Conservation (phyloP, 2,888 invertebrate genomes). For the Leptinotarsa haldemani region DNA sequence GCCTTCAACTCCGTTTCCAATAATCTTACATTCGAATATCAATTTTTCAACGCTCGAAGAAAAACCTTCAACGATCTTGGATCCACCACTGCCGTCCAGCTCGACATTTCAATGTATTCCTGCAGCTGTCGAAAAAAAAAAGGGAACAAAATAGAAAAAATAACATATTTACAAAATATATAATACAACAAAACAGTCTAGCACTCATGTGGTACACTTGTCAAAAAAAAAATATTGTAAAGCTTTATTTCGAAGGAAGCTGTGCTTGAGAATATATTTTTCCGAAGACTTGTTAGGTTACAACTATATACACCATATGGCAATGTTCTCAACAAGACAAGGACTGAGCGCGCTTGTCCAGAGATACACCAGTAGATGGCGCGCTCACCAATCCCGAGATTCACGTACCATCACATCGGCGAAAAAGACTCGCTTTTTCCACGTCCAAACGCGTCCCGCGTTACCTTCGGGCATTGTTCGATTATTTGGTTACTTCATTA, state of each 20-base stretch:
- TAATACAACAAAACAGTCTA: slow-evolving; percentile 30
- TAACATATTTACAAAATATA: slow-evolving; percentile 28
- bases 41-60: too few relatives aligned
- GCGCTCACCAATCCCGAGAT: slow-evolving; percentile 44
- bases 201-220: slow-evolving; percentile 37
- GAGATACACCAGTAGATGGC: slow-evolving; percentile 45
- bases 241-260: slow-evolving; percentile 53
- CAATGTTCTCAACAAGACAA: slow-evolving; percentile 41
- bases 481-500: slow-evolving; percentile 42
- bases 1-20: not conserved
- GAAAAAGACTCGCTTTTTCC: slow-evolving; percentile 35
- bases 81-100: slow-evolving; percentile 9
- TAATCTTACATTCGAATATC: too few relatives aligned
- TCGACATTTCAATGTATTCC: slow-evolving; percentile 16
- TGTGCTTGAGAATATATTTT: slow-evolving; percentile 52
- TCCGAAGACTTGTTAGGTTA: slow-evolving; percentile 61
- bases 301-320: slow-evolving; percentile 58
- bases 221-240: slow-evolving; percentile 47
- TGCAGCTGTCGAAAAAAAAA: slow-evolving; percentile 17
- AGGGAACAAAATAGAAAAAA: slow-evolving; percentile 14
- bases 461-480: slow-evolving; percentile 7
- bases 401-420: slow-evolving; percentile 46
- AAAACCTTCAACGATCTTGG: not conserved
- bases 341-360: slow-evolving; percentile 39
- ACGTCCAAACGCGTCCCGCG: not conserved